Conservation (phyloP, 1,140 invertebrate species). For the Tetragnatha versicolor region DNA sequence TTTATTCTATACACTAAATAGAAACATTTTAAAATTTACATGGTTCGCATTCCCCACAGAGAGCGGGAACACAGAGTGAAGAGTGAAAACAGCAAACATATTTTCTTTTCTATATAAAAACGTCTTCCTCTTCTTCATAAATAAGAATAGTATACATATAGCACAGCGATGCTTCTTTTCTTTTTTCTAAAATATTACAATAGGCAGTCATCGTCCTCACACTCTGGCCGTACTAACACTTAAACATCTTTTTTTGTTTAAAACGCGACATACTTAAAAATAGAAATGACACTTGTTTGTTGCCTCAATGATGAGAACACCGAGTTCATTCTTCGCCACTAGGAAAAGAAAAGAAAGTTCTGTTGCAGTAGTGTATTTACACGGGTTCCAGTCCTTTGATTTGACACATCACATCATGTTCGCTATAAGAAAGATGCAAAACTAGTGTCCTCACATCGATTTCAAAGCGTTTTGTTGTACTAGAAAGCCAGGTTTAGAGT, state of each 20-base stretch:
- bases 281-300: no score
- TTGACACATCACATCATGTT: no score
- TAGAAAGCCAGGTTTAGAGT: no score
- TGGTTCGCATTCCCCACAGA: constrained; percentile 16
- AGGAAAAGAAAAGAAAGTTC: no score
- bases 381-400: no score
- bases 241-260: constrained; percentile 5
- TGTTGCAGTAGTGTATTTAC: no score
- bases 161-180: constrained; percentile 33
- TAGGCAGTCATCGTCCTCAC: constrained; percentile 24
- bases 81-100: constrained; percentile 51
- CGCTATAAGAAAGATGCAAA: no score
- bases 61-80: constrained; percentile 17
- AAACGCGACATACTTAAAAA: background rate
- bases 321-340: no score
- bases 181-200: constrained; percentile 44
- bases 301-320: no score
- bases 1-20: constrained; percentile 53
- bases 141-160: constrained; percentile 49
- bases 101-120: constrained; percentile 47
- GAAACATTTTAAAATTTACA: constrained; percentile 53
- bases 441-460: no score
- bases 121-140: constrained; percentile 26
- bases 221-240: constrained; percentile 14
- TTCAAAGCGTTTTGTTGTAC: no score